Base-by-base conservation (phyloP, 2,113 vertebrate species). In the Gila orcuttii region DNA sequence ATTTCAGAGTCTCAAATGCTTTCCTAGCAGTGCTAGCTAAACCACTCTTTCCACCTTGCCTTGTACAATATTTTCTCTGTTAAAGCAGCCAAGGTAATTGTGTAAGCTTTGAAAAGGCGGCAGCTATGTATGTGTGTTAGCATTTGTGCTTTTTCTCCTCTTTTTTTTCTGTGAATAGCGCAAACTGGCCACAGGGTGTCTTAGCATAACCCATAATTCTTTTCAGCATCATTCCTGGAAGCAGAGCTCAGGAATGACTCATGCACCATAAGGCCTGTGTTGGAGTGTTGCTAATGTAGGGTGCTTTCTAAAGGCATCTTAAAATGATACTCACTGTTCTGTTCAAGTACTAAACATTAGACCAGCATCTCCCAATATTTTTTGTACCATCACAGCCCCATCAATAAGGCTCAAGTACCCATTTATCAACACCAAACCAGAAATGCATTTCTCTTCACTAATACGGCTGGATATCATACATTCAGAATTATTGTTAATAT, bases 191-290 rank as follows among this genome's bases (percentile, higher is more conserved):
- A 82, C 10, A 42, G 76, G 33, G 50, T 85, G n/a, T 66, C 39
- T 85, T 45, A 64, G 19, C 47, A 57, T 55, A 83, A 45, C 23
- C 36, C 23, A 36, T 50, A 47, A 13, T 62, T 42, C 11, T 62
- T 33, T 71, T 78, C 79, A 66, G 13, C 64, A 74, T 57, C 84
- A 23, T 86, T 71, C 47, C 89, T 60, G 71, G 88, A 86, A 83
- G 73, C 87, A 13, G 55, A 76, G 25, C 85, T 87, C 83, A 79
- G 64, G 68, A 75, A 71, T 59, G 82, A 89, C 57, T 93, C 91
- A 91, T 78, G 90, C 86, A 91, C 52, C 55, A 62, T 86, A 39
- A 89, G 90, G 86, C 39, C 50, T 88, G 89, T 90, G 89, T 91
- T 85, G 84, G 92, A 88, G 85, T 60, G 69, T 87, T 85, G 87